Evolutionary conservation across 2,113 vertebrate genomes (phyloP), one percentile per base, ranked within the genome.

Genomic region (Microtus montanus): DNA sequence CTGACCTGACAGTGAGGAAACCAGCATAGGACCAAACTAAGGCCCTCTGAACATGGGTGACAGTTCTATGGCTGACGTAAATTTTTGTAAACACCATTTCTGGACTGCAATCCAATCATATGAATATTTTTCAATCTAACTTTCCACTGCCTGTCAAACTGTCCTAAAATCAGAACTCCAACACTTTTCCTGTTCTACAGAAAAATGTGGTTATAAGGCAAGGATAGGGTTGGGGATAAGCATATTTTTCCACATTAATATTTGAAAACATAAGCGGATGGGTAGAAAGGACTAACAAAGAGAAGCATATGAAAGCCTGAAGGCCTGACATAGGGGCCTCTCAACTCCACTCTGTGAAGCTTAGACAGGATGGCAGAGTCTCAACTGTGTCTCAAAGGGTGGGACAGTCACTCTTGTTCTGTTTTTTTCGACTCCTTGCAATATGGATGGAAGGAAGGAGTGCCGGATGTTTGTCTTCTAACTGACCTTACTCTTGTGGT

Each of bases 101-200:
- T 87, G 66, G 58, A 89, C 94, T 74, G 41, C 17, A 58, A 26
- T 70, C 58, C 24, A 52, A 63, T 73, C 54, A 35, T 4, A 28
- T 93, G 68, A 74, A 17, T 35, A 63, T 89, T 95, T 96, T 90
- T 89, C 71, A 84, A 74, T 26, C 70, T 86, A 24, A 87, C 74
- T 89, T 96, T 93, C 13, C 38, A 41, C 92, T 83, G 77, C 35
- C 35, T 90, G 88, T 95, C 93, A 90, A 92, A 78, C 35, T 87
- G 38, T 88, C 91, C 95, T 89, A 91, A 96, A 95, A 91, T 93
- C 75, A 92, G 44, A 64, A 35, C 49, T 22, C 58, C 33, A 75
- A 78, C 54, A 92, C n/a, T 35, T 90, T 33, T 96, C 17, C 24
- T 79, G 70, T 88, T 91, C 28, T 84, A 92, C 4, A 94, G 74